Evolutionary conservation across 2,888 invertebrate species (phyloP).

Genomic region (Allygus modestus): DNA sequence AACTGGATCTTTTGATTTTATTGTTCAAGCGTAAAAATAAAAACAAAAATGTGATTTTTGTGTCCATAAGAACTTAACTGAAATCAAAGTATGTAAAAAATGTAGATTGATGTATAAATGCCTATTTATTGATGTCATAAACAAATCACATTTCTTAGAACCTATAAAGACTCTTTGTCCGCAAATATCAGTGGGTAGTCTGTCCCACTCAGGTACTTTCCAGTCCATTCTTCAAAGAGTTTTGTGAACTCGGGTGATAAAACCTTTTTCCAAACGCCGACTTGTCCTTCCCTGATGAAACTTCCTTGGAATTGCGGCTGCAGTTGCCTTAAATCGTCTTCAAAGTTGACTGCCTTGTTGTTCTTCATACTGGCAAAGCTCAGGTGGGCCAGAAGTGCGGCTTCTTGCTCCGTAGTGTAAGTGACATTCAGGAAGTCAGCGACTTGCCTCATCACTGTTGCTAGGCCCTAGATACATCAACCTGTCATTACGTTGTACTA

Average conservation of each 20-base stretch:
- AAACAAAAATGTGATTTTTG: too few species aligned
- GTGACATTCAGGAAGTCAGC: conserved; percentile 74
- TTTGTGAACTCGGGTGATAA: conserved; percentile 69
- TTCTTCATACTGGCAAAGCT: conserved; percentile 78
- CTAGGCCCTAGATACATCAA: conserved; percentile 73
- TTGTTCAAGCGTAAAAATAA: too few species aligned
- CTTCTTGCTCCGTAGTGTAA: conserved; percentile 73
- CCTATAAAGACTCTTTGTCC: too few species aligned
- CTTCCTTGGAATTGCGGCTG: conserved; percentile 73
- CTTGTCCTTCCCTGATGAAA: conserved; percentile 76
- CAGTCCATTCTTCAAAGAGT: conserved; percentile 73
- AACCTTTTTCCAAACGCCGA: conserved; percentile 73
- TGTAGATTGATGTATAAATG: too few species aligned
- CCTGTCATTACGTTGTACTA: too few species aligned
- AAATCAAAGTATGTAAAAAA: too few species aligned
- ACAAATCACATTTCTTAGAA: too few species aligned
- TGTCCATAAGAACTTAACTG: too few species aligned
- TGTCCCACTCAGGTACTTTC: conserved; percentile 62
- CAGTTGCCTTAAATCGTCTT: conserved; percentile 73
- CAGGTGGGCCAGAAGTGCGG: conserved; percentile 74
- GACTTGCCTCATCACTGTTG: conserved; percentile 74
- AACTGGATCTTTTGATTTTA: too few species aligned
- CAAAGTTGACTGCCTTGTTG: conserved; percentile 79
- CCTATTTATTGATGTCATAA: too few species aligned
- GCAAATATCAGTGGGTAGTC: conserved; percentile 24